A percentile compares a stretch with the other conserved stretches of the same genome.
Evolutionary conservation across 2,888 invertebrate genomes (phyloP).

Genomic region (Calameuta filiformis): DNA sequence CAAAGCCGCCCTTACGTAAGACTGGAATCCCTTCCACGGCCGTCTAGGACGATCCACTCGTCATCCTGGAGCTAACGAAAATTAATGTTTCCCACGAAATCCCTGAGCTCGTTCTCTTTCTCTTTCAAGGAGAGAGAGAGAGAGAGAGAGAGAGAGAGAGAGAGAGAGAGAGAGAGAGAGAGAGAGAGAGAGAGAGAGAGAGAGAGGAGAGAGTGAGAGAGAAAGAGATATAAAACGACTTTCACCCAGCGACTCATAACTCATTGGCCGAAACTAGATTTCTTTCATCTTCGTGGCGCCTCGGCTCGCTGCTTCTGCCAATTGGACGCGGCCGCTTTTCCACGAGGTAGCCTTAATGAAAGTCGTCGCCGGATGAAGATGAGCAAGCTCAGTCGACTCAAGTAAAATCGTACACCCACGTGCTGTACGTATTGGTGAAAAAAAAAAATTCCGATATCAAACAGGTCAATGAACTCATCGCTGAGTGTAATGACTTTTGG

Average conservation of each 20-base stretch:
- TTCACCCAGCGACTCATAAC: constrained; percentile 2
- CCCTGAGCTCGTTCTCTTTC: neutral
- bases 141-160: neutral
- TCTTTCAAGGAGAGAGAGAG: neutral
- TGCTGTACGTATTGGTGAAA: neutral
- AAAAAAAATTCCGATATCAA: neutral
- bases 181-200: neutral
- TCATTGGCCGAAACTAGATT: constrained; percentile 8
- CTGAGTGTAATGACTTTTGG: too few species aligned
- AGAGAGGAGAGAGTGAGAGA: neutral
- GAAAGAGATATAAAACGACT: neutral
- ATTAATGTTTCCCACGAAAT: constrained; percentile 3
- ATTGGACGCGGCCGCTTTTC: neutral
- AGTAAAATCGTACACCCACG: neutral
- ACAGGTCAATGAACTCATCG: neutral
- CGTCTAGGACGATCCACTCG: constrained; percentile 1
- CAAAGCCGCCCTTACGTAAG: neutral
- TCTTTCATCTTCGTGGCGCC: neutral
- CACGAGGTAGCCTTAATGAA: neutral
- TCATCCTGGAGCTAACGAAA: constrained; percentile 4
- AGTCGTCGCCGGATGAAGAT: neutral
- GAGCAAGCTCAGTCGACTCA: neutral
- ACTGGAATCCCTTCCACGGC: neutral
- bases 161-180: neutral
- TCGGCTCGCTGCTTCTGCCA: neutral